Conservation (phyloP, 2,797 vertebrate species). For the Falco columbarius region DNA sequence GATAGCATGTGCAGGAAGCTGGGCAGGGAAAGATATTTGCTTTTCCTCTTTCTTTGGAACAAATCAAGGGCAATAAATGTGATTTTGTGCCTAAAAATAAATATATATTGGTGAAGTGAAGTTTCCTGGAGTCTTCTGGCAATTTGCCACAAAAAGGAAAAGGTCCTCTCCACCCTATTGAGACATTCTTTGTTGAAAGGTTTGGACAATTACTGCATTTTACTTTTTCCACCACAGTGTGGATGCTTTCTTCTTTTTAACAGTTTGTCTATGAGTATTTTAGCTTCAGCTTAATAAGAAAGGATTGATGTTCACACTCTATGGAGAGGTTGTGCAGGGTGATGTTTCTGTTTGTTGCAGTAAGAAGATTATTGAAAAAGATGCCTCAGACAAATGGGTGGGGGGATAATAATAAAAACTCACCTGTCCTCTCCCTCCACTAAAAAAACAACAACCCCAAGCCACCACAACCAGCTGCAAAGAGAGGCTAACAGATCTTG, state of each 20-base stretch:
- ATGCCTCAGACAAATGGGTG: neutral
- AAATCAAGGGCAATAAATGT: conserved; percentile 25
- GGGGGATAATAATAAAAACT: neutral
- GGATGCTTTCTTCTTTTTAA: conserved; percentile 60
- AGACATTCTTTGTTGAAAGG: conserved; percentile 59
- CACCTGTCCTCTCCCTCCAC: neutral
- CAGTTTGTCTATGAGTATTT: conserved; percentile 59
- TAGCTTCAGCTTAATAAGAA: conserved; percentile 61
- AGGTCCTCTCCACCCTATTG: conserved; percentile 6
- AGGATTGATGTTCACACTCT: conserved; percentile 55
- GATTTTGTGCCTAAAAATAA: conserved; percentile 53
- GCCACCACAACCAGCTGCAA: neutral
- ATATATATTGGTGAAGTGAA: conserved; percentile 18
- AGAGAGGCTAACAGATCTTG: neutral
- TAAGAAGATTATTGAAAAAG: conserved; percentile 46
- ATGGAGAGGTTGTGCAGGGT: conserved; percentile 5
- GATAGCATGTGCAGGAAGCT: neutral
- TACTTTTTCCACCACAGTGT: conserved; percentile 25
- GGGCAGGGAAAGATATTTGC: neutral
- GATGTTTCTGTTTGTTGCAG: conserved; percentile 38
- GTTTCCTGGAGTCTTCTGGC: conserved; percentile 36
- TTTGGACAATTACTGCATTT: conserved; percentile 66
- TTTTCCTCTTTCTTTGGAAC: neutral
- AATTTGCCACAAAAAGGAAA: conserved; percentile 35
- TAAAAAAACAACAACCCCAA: neutral